Evolutionary conservation across 2,113 vertebrate species (phyloP).

Genomic region (Sapajus apella): DNA sequence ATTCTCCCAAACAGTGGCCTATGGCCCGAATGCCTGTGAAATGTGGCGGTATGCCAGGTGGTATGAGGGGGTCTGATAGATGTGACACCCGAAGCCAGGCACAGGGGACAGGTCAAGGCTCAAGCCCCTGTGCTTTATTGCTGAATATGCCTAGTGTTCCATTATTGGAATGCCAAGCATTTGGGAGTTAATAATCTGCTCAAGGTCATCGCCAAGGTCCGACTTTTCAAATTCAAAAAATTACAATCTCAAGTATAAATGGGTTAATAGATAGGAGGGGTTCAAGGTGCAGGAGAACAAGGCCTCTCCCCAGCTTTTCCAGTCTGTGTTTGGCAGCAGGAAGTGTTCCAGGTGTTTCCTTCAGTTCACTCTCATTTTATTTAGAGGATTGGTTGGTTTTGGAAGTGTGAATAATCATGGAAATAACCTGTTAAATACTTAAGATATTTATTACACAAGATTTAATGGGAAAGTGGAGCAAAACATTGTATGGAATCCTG

Average conservation of each 20-base stretch:
- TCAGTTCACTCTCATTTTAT: rapidly evolving
- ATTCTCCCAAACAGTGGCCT: rapidly evolving
- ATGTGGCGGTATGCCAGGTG: rapidly evolving
- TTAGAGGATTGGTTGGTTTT: neutral
- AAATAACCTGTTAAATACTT: neutral
- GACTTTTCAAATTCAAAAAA: too few species aligned
- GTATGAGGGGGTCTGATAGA: rapidly evolving
- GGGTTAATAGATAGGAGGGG: neutral
- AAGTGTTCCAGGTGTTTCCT: neutral
- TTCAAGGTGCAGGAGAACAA: neutral
- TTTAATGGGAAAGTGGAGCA: neutral
- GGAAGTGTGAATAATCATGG: neutral
- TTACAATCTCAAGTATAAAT: too few species aligned
- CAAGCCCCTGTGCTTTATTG: rapidly evolving
- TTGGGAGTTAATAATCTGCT: too few species aligned
- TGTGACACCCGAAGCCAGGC: neutral
- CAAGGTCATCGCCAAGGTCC: too few species aligned
- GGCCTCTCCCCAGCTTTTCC: neutral
- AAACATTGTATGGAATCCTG: neutral
- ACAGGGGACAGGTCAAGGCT: rapidly evolving
- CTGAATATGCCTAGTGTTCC: too few species aligned
- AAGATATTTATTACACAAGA: neutral
- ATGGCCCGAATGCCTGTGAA: rapidly evolving
- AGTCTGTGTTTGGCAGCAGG: neutral
- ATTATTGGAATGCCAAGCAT: too few species aligned